phyloP scores from a whole-genome alignment of 2,797 vertebrate species.

The Monodelphis domestica region DNA sequence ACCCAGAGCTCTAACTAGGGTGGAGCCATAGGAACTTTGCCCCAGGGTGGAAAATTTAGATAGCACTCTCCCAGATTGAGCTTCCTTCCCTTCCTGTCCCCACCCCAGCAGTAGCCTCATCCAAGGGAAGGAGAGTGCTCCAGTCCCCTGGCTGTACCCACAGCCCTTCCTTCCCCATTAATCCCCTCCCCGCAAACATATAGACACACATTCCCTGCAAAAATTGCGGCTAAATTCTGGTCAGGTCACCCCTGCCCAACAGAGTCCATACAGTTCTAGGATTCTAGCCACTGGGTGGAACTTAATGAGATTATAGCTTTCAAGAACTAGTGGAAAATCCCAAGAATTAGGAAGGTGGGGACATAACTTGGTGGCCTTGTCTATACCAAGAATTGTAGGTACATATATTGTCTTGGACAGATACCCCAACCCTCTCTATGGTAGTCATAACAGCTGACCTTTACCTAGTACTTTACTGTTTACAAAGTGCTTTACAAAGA shows the following conservation, averaged over 20 bases:
- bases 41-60: background rate
- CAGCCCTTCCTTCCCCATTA: background rate
- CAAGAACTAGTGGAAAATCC: background rate
- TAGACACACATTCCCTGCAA: background rate
- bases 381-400: background rate
- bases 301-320: background rate
- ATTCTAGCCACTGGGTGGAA: background rate
- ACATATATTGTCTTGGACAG: background rate
- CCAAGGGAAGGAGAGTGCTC: background rate
- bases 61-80: background rate
- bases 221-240: background rate
- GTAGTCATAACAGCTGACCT: background rate
- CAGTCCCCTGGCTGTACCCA: background rate
- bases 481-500: background rate
- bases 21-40: background rate
- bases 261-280: background rate
- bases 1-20: background rate
- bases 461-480: background rate
- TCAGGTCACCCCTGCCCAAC: background rate
- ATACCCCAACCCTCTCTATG: background rate
- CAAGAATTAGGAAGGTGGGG: background rate
- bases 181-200: background rate
- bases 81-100: background rate
- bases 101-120: background rate
- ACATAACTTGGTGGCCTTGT: background rate